Conservation (phyloP, 1,140 invertebrate genomes). For the Goniozus legneri region DNA sequence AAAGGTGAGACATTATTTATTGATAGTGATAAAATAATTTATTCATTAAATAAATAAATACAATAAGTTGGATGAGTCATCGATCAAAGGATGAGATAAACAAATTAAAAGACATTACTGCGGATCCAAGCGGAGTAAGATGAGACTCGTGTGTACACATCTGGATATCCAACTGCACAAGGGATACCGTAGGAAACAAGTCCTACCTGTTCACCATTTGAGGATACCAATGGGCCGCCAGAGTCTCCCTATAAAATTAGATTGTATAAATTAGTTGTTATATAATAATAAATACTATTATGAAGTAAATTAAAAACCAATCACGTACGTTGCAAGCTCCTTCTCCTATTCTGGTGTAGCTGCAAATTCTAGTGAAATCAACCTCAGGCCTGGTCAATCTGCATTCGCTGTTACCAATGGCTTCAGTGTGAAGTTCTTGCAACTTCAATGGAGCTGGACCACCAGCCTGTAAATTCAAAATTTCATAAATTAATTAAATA, state of each 20-base stretch:
- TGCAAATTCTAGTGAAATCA: conserved; percentile 52
- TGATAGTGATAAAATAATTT: too few relatives aligned
- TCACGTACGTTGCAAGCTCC: conserved; percentile 56
- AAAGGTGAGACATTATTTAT: too few relatives aligned
- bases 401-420: conserved; percentile 6
- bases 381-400: neutral
- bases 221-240: conserved; percentile 49
- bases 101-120: too few relatives aligned
- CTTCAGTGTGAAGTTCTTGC: conserved; percentile 15
- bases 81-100: too few relatives aligned
- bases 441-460: conserved; percentile 6
- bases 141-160: conserved; percentile 56
- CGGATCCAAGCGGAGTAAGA: conserved; percentile 26
- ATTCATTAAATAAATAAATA: too few relatives aligned
- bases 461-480: too few relatives aligned
- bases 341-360: conserved; percentile 55
- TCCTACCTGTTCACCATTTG: conserved; percentile 46
- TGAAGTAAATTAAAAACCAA: conserved; percentile 2
- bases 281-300: too few relatives aligned
- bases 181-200: conserved; percentile 64
- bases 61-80: too few relatives aligned
- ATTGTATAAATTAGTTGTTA: too few relatives aligned
- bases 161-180: conserved; percentile 58
- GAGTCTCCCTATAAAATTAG: conserved; percentile 51
- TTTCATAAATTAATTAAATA: too few relatives aligned